These are phyloP conservation scores for Tetheella fluctuosa DNA, from an alignment of 2,888 invertebrate genomes.

Conservation along the genomic window DNA sequence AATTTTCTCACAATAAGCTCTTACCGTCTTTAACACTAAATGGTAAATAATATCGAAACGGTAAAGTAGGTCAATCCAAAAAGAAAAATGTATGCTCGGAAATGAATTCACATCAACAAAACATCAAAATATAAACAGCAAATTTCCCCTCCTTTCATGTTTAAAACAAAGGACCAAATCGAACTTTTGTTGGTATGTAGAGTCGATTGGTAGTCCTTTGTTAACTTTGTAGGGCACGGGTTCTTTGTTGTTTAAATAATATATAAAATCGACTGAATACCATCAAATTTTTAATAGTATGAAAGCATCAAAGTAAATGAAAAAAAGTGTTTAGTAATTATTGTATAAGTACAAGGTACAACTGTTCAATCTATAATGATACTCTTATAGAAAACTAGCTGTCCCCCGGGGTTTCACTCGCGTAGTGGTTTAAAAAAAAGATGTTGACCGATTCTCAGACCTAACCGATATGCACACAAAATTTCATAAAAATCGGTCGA, in stretches of 20 bases:
- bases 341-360: too few relatives aligned
- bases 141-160: slow-evolving; percentile 18
- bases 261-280: neutral
- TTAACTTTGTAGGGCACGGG: neutral
- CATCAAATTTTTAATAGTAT: neutral
- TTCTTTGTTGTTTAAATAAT: neutral
- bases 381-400: too few relatives aligned
- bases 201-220: neutral
- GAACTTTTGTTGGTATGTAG: slow-evolving; percentile 6
- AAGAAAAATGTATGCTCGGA: slow-evolving; percentile 4
- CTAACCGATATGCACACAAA: too few relatives aligned
- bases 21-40: slow-evolving; percentile 1
- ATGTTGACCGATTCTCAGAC: too few relatives aligned
- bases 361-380: too few relatives aligned
- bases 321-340: too few relatives aligned
- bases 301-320: neutral
- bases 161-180: slow-evolving; percentile 19
- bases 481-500: too few relatives aligned
- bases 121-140: slow-evolving; percentile 13
- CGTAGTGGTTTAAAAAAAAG: too few relatives aligned
- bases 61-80: neutral
- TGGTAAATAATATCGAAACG: neutral
- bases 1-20: neutral
- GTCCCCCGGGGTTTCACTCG: too few relatives aligned
- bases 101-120: slow-evolving; percentile 19